phyloP scores from a whole-genome alignment of 2,888 invertebrate species.

The Cataglyphis livida region DNA sequence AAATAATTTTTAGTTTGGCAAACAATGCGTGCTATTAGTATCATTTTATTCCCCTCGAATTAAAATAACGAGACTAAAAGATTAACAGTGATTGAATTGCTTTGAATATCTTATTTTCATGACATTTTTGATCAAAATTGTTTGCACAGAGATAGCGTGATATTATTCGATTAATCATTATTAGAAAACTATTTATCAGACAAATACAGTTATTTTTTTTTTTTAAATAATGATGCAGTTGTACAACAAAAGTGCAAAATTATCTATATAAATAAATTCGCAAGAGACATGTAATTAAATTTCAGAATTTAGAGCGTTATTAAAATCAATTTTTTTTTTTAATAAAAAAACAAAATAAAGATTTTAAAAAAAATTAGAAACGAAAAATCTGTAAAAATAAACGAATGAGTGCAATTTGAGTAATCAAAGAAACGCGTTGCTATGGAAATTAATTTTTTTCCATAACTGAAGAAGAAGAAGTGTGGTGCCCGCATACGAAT shows the following conservation, averaged over 20 bases:
- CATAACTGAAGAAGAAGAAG: not conserved
- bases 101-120: conserved; percentile 9
- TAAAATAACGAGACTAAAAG: not conserved
- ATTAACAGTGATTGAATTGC: conserved; percentile 17
- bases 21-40: not conserved
- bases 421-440: not conserved
- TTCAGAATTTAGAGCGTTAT: not conserved
- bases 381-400: not conserved
- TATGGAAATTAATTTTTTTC: not conserved
- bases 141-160: conserved; percentile 13
- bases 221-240: conserved; percentile 7
- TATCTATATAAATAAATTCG: not conserved
- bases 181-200: not conserved
- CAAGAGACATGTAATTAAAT: not conserved
- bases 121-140: not conserved
- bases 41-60: conserved; percentile 3
- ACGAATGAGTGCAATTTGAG: not conserved
- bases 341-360: not conserved
- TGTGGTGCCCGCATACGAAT: not conserved
- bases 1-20: not conserved
- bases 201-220: not conserved
- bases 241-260: conserved; percentile 8
- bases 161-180: conserved; percentile 18
- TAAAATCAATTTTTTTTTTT: not conserved
- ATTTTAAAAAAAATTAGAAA: not conserved